Evolutionary conservation across 2,797 vertebrate genomes (phyloP).

Genomic region (Spondyliosoma cantharus): DNA sequence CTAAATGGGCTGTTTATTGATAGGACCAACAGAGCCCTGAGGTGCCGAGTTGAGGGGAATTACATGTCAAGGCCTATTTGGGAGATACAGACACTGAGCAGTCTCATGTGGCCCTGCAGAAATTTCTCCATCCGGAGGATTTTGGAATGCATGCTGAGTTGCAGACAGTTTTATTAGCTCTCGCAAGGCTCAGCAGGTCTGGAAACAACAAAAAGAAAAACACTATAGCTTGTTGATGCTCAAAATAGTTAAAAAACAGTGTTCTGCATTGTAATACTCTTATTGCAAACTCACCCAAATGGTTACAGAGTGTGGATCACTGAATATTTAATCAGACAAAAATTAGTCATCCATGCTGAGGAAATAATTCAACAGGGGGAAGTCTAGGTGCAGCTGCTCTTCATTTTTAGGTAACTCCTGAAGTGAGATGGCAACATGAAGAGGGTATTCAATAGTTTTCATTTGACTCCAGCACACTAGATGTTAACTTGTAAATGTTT

Average conservation of each 20-base stretch:
- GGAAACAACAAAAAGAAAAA: conserved; percentile 18
- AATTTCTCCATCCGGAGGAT: conserved; percentile 47
- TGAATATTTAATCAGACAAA: conserved; percentile 68
- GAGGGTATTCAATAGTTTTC: background rate
- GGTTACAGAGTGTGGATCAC: conserved; percentile 41
- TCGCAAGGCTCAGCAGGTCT: conserved; percentile 41
- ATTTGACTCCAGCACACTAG: background rate
- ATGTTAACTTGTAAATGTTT: background rate
- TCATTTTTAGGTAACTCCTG: conserved; percentile 7
- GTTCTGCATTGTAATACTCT: conserved; percentile 13
- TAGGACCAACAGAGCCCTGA: conserved; percentile 55
- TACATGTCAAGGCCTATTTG: conserved; percentile 76
- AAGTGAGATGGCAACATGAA: conserved; percentile 6
- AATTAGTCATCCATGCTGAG: conserved; percentile 46
- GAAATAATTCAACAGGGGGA: conserved; percentile 54
- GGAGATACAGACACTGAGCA: conserved; percentile 52
- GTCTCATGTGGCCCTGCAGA: conserved; percentile 58
- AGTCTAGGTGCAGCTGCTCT: conserved; percentile 36
- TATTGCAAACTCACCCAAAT: conserved; percentile 17
- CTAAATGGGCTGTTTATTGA: conserved; percentile 66
- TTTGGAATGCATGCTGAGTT: conserved; percentile 37
- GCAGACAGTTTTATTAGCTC: conserved; percentile 57
- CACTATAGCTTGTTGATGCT: conserved; percentile 4
- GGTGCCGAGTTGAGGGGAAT: conserved; percentile 72
- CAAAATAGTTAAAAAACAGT: conserved; percentile 30